Conservation (phyloP, 2,113 vertebrate genomes). For the Epinephelus moara region DNA sequence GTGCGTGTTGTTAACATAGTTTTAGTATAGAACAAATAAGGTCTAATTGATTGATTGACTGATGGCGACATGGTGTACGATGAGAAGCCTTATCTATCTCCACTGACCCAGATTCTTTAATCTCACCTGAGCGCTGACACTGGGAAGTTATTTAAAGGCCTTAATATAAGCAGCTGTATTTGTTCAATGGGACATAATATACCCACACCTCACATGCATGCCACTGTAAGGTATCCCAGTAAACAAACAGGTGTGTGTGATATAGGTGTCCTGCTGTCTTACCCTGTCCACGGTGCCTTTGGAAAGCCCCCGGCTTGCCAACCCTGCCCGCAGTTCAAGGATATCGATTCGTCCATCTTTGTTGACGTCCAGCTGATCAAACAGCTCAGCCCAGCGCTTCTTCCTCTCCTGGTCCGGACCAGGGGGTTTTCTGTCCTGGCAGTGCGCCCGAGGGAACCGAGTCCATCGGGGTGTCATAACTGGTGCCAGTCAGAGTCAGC, state of each 20-base stretch:
- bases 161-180: not conserved
- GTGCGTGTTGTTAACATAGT: not conserved
- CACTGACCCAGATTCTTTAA: not conserved
- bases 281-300: conserved; percentile 81
- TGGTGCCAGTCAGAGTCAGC: conserved; percentile 28
- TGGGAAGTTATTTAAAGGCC: not conserved
- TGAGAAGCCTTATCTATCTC: not conserved
- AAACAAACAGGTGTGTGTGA: conserved; percentile 1
- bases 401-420: conserved; percentile 79
- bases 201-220: not conserved
- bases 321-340: conserved; percentile 86
- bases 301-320: conserved; percentile 84
- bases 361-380: conserved; percentile 91
- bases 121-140: not conserved
- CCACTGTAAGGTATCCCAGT: not conserved
- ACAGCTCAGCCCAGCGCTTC: conserved; percentile 87
- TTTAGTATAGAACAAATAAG: not conserved
- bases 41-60: not conserved
- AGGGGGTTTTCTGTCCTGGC: conserved; percentile 65
- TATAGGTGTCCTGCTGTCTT: conserved; percentile 3
- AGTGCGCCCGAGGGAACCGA: conserved; percentile 60
- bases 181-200: not conserved
- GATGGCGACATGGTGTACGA: not conserved
- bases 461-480: conserved; percentile 61
- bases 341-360: conserved; percentile 91